These are phyloP conservation scores for Thelaira solivaga DNA, from an alignment of 2,888 invertebrate genomes.

Conservation along the genomic window DNA sequence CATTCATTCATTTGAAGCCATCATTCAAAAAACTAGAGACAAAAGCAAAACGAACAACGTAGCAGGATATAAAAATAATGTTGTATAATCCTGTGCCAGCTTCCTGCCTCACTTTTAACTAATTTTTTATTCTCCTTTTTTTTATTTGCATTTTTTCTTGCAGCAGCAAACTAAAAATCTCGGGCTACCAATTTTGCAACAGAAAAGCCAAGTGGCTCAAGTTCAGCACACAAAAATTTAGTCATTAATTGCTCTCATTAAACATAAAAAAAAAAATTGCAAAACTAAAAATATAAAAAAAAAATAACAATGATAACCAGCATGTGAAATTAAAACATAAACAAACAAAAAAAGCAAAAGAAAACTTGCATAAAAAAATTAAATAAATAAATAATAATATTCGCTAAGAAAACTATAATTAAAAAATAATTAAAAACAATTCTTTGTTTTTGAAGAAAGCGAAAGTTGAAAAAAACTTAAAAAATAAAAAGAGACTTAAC, in stretches of 20 bases:
- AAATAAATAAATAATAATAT: background rate
- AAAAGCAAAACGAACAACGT: background rate
- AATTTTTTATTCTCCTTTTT: background rate
- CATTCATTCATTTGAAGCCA: background rate
- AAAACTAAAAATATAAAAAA: background rate
- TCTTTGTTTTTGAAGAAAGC: conserved; percentile 5
- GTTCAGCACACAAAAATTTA: conserved; percentile 56
- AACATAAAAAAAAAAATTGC: background rate
- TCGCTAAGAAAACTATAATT: background rate
- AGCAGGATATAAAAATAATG: conserved; percentile 53
- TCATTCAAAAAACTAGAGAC: conserved; percentile 19
- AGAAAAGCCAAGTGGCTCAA: conserved; percentile 49
- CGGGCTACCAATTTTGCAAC: conserved; percentile 33
- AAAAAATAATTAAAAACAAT: conserved; percentile 9
- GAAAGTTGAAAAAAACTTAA: conserved; percentile 3
- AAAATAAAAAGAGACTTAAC: background rate
- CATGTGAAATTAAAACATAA: conserved; percentile 25
- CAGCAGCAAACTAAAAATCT: conserved; percentile 10
- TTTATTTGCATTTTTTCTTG: background rate
- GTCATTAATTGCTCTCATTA: conserved; percentile 43
- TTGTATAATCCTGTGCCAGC: conserved; percentile 45
- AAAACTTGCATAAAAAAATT: too few species aligned
- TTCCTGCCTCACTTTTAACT: conserved; percentile 37
- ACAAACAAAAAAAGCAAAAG: background rate
- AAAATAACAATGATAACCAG: background rate